phyloP scores from a whole-genome alignment of 2,113 vertebrate species.

The Mesocricetus auratus region DNA sequence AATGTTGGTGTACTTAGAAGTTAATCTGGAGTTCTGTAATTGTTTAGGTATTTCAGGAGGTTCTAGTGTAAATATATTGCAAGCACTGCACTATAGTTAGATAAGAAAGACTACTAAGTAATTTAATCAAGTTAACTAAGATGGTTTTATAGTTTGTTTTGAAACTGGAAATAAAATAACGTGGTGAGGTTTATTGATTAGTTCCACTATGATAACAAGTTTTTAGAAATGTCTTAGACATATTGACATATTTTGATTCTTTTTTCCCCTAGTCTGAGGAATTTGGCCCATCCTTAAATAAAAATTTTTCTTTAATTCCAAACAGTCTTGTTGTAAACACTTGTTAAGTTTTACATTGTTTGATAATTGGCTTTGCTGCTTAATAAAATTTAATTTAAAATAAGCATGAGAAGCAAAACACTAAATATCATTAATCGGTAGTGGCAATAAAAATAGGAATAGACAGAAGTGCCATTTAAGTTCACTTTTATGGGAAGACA shows the following conservation, averaged over 20 bases:
- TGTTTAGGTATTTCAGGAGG: conserved; percentile 59
- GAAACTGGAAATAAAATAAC: conserved; percentile 80
- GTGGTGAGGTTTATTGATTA: conserved; percentile 67
- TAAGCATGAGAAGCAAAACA: conserved; percentile 43
- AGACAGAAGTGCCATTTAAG: conserved; percentile 73
- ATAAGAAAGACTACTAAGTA: conserved; percentile 72
- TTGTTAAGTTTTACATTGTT: conserved; percentile 73
- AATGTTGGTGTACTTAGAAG: conserved; percentile 60
- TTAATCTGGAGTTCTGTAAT: conserved; percentile 63
- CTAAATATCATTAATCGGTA: conserved; percentile 45
- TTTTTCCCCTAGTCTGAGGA: conserved; percentile 17
- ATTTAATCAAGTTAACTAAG: conserved; percentile 74
- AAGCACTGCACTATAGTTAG: conserved; percentile 68
- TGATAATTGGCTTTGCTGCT: conserved; percentile 33
- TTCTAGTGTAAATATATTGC: conserved; percentile 59
- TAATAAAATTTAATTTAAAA: conserved; percentile 36
- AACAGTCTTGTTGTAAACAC: conserved; percentile 49
- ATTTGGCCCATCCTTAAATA: conserved; percentile 64
- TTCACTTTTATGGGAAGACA: conserved; percentile 78
- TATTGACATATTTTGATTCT: conserved; percentile 59
- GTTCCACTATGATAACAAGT: conserved; percentile 80
- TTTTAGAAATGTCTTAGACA: conserved; percentile 71
- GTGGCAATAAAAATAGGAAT: conserved; percentile 64
- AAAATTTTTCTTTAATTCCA: conserved; percentile 72
- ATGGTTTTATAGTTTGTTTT: conserved; percentile 80